These are phyloP conservation scores for Thermophis baileyi DNA, from an alignment of 2,113 vertebrate species.

Conservation along the genomic window DNA sequence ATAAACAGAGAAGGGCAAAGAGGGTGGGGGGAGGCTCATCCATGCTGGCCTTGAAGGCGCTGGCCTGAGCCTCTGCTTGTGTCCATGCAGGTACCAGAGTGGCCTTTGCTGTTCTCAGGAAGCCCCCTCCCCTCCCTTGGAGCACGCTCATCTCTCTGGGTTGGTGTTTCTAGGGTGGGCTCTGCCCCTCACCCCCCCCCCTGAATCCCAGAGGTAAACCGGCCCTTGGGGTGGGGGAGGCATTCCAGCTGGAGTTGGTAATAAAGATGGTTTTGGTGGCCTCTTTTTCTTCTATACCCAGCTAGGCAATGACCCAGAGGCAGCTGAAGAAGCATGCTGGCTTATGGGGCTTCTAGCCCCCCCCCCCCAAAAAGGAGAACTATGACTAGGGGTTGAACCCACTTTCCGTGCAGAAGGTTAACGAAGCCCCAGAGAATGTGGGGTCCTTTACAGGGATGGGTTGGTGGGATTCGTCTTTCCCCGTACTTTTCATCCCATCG, in stretches of 20 bases:
- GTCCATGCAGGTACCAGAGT: slow-evolving; percentile 65
- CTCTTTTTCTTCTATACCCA: slow-evolving; percentile 68
- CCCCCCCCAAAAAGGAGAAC: slow-evolving; percentile 26
- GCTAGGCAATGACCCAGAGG: slow-evolving; percentile 80
- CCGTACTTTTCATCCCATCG: too few species aligned
- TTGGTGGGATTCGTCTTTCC: too few species aligned
- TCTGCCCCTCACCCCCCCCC: too few species aligned
- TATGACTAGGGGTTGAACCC: too few species aligned
- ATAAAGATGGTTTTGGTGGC: too few species aligned
- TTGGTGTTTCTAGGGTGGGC: slow-evolving; percentile 53
- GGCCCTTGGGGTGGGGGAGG: not conserved
- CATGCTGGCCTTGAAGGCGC: too few species aligned
- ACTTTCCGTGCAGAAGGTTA: too few species aligned
- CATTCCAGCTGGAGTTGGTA: too few species aligned
- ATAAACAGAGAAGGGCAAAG: not conserved
- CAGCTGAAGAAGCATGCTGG: slow-evolving; percentile 84
- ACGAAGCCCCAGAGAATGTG: too few species aligned
- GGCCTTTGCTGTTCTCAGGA: slow-evolving; percentile 71
- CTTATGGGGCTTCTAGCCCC: slow-evolving; percentile 80
- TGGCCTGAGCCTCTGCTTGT: not conserved
- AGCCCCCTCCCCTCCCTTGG: slow-evolving; percentile 74
- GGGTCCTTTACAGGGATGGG: too few species aligned
- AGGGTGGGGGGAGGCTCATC: too few species aligned
- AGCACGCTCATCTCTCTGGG: slow-evolving; percentile 78
- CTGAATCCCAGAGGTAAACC: too few species aligned